A percentile compares a stretch with the other conserved stretches of the same genome.
Evolutionary conservation across 2,113 vertebrate genomes (phyloP).

Genomic region (Neogale vison): DNA sequence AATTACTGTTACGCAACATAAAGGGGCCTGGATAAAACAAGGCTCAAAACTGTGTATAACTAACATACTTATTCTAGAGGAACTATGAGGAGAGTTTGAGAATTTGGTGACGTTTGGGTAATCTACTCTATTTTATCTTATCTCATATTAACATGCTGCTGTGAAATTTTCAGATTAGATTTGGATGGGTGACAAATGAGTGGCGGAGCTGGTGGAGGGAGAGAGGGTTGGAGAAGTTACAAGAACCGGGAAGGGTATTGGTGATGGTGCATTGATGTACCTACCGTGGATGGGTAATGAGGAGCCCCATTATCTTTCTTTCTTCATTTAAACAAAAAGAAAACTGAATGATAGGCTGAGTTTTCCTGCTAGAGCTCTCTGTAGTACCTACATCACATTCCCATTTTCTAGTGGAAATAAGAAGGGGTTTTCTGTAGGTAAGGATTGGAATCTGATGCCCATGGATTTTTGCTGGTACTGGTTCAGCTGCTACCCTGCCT

Average conservation of each 20-base stretch:
- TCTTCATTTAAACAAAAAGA: not conserved
- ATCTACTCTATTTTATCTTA: not conserved
- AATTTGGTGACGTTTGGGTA: not conserved
- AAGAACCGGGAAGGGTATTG: not conserved
- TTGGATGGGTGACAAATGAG: not conserved
- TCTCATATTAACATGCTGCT: not conserved
- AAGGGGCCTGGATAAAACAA: not conserved
- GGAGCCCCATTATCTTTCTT: not conserved
- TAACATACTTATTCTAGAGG: not conserved
- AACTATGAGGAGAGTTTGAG: not conserved
- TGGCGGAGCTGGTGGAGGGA: not conserved
- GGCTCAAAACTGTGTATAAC: not conserved
- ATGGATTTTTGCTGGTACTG: not conserved
- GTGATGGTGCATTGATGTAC: not conserved
- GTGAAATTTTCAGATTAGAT: not conserved
- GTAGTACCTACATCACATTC: not conserved
- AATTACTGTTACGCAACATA: not conserved
- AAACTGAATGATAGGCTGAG: not conserved
- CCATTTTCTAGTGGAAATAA: not conserved
- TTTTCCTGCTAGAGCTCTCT: not conserved
- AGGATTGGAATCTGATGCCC: not conserved
- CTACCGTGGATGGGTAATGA: not conserved
- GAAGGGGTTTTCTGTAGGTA: not conserved
- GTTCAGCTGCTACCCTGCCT: not conserved
- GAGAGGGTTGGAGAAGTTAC: not conserved